A percentile compares a stretch with the other conserved stretches of the same genome.
phyloP scores from a whole-genome alignment of 2,888 invertebrate species.

The Sminthurides aquaticus region DNA sequence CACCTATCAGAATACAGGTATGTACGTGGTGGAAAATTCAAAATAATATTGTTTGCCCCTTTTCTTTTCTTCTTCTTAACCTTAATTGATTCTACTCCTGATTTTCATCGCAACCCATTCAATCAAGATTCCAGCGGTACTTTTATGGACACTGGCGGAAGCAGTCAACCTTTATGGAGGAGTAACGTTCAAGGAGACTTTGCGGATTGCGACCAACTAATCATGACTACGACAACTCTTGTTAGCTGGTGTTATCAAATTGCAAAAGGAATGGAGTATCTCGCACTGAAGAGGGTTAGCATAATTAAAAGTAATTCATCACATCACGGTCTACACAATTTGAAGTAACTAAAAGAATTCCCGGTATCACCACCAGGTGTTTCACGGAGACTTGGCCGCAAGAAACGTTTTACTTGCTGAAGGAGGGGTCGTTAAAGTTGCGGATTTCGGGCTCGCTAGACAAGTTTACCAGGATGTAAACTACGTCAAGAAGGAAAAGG shows the following conservation, averaged over 20 bases:
- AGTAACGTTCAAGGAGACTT: not conserved
- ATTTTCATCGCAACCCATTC: no score
- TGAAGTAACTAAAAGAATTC: no score
- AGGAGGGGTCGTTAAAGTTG: conserved; percentile 8
- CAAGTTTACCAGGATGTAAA: conserved; percentile 15
- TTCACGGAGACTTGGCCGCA: conserved; percentile 14
- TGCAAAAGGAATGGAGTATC: conserved; percentile 1
- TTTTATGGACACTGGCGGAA: not conserved
- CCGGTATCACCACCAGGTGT: conserved; percentile 1
- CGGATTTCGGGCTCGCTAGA: conserved; percentile 12
- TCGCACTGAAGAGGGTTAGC: not conserved
- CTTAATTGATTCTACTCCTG: not conserved
- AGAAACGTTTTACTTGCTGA: conserved; percentile 12
- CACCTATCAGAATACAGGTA: not conserved
- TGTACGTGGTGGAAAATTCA: not conserved
- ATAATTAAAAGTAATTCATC: not conserved
- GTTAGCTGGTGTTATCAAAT: not conserved
- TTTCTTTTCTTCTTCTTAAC: not conserved
- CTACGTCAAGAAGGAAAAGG: conserved; percentile 9
- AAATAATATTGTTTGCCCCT: not conserved
- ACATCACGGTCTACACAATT: no score
- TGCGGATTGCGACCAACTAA: not conserved
- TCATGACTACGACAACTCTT: not conserved
- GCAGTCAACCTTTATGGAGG: not conserved
- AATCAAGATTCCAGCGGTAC: not conserved